Percentiles rank a stretch among this genome's conserved stretches.
Conservation (phyloP, 2,113 vertebrate species). For the Erpornis zantholeuca region DNA sequence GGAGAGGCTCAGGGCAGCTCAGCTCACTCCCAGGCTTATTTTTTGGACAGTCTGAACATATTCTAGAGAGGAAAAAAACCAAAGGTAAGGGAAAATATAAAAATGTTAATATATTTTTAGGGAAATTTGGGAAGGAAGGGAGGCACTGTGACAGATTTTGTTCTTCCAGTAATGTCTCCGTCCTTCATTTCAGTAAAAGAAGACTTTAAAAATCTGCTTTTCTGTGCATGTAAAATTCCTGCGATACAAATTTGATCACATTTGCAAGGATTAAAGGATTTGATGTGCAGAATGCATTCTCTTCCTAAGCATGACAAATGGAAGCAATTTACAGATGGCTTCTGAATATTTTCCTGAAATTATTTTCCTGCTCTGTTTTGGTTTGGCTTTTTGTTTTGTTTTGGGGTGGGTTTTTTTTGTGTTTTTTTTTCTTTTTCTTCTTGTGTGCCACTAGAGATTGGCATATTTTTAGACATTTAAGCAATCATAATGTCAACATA, state of each 20-base stretch:
- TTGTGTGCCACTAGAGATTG: background rate
- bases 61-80: background rate
- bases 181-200: background rate
- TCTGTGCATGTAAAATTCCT: background rate
- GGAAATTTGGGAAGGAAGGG: background rate
- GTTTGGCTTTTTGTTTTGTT: background rate
- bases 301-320: slow-evolving; percentile 42
- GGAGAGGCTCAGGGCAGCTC: background rate
- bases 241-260: slow-evolving; percentile 32
- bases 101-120: background rate
- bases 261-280: slow-evolving; percentile 54
- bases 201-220: slow-evolving; percentile 9
- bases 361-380: slow-evolving; percentile 9
- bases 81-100: background rate
- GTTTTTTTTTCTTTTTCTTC: background rate
- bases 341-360: slow-evolving; percentile 28
- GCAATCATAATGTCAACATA: background rate
- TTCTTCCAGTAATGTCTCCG: background rate
- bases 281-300: slow-evolving; percentile 22
- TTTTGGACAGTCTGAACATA: background rate
- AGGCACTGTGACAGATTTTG: background rate
- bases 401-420: background rate
- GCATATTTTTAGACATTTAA: slow-evolving; percentile 28
- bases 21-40: background rate
- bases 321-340: slow-evolving; percentile 33